phyloP scores from a whole-genome alignment of 1,140 invertebrate genomes.

The Colletes latitarsis region DNA sequence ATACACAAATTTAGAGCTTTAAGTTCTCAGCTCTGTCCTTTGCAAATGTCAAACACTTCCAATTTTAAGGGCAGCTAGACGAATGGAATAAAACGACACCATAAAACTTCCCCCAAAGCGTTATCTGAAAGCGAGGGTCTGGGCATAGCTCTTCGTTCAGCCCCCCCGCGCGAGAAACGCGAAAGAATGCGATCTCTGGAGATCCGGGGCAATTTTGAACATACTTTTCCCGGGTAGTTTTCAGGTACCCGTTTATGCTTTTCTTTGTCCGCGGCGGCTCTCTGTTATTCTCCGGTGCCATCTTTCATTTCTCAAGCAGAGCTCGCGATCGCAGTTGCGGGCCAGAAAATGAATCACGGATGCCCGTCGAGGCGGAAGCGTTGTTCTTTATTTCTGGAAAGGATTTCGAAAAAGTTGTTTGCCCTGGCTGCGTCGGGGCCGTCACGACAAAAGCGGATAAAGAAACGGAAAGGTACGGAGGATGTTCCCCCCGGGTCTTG shows the following conservation, averaged over 20 bases:
- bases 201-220: background rate
- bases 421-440: slow-evolving; percentile 69
- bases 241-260: background rate
- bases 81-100: too few species aligned
- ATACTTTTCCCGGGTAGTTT: background rate
- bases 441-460: slow-evolving; percentile 56
- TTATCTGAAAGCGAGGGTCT: too few species aligned
- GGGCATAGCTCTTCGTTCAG: too few species aligned
- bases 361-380: background rate
- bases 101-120: too few species aligned
- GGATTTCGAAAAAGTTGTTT: slow-evolving; percentile 78
- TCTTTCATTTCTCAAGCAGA: background rate
- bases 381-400: slow-evolving; percentile 47
- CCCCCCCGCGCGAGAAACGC: too few species aligned
- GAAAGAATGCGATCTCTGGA: too few species aligned
- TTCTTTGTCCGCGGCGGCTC: background rate
- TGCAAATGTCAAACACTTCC: too few species aligned
- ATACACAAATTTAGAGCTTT: too few species aligned
- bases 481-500: slow-evolving; percentile 62
- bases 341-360: slow-evolving; percentile 7
- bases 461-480: slow-evolving; percentile 64
- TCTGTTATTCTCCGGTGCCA: background rate
- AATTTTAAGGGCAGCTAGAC: too few species aligned
- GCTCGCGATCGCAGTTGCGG: background rate
- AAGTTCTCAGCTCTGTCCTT: too few species aligned